phyloP scores from a whole-genome alignment of 2,113 vertebrate species.

The Apistogramma diplotaenia region DNA sequence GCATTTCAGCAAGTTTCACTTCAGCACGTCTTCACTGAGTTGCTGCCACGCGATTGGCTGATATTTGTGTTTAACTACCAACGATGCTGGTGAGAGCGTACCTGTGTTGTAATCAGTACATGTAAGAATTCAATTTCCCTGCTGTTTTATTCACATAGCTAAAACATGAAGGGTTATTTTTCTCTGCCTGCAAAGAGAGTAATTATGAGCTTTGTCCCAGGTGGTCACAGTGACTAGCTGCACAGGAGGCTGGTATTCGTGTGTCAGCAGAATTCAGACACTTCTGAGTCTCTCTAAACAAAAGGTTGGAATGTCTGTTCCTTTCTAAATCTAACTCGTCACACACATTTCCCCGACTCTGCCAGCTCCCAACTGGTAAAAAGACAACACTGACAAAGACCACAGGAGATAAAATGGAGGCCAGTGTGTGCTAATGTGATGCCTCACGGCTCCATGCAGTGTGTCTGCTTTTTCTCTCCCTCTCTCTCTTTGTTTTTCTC shows the following conservation, averaged over 20 bases:
- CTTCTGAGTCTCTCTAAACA: conserved; percentile 15
- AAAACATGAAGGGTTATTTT: not conserved
- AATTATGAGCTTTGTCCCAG: not conserved
- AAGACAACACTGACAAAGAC: conserved; percentile 78
- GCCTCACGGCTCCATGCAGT: conserved; percentile 68
- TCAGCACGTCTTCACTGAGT: not conserved
- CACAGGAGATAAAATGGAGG: conserved; percentile 77
- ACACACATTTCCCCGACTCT: conserved; percentile 49
- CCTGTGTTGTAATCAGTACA: not conserved
- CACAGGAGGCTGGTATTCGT: not conserved
- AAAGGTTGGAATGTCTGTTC: conserved; percentile 12
- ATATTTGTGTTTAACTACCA: not conserved
- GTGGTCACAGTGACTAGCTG: not conserved
- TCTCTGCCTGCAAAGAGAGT: not conserved
- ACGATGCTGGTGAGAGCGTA: not conserved
- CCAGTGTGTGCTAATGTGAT: conserved; percentile 74
- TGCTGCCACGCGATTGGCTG: not conserved
- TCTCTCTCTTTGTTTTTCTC: conserved; percentile 70
- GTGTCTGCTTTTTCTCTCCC: conserved; percentile 61
- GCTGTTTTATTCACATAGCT: not conserved
- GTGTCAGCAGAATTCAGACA: not conserved
- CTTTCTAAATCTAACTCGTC: conserved; percentile 51
- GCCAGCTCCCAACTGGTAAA: conserved; percentile 73
- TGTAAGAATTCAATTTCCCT: not conserved
- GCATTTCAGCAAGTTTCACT: not conserved